Evolutionary conservation across 2,797 vertebrate genomes (phyloP).

Genomic region (Cuculus canorus): DNA sequence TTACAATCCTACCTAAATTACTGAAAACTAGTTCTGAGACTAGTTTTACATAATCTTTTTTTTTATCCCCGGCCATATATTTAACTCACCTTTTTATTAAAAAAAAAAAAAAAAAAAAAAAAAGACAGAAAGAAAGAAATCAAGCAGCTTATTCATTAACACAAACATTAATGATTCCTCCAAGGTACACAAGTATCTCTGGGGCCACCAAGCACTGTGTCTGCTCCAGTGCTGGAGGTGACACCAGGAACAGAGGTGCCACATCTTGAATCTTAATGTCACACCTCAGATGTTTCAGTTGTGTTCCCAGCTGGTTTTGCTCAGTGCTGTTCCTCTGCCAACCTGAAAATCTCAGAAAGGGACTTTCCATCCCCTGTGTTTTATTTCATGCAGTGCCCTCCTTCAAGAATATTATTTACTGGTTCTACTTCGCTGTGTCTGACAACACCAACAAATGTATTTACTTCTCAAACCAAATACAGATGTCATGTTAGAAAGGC

Average conservation of each 20-base stretch:
- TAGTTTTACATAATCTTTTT: not conserved
- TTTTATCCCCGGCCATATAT: not conserved
- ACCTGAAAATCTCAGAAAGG: not conserved
- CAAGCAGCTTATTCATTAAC: not conserved
- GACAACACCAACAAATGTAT: not conserved
- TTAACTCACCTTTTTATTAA: not conserved
- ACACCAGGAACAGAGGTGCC: no score
- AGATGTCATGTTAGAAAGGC: not conserved
- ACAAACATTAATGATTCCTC: not conserved
- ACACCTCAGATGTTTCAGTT: not conserved
- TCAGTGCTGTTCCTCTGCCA: not conserved
- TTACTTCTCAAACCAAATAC: not conserved
- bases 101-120: no score
- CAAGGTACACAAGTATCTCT: no score
- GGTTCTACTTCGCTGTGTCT: not conserved
- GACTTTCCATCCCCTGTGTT: not conserved
- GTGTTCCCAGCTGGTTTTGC: no score
- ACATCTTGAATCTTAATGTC: no score
- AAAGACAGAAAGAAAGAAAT: no score
- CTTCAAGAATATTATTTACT: not conserved
- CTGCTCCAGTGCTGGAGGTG: no score
- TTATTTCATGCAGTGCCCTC: accelerated
- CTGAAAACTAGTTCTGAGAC: not conserved
- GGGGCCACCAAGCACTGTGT: no score
- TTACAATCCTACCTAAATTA: no score